These are phyloP conservation scores for Styela clava DNA, from an alignment of 23 tunicate species.

Conservation along the genomic window DNA sequence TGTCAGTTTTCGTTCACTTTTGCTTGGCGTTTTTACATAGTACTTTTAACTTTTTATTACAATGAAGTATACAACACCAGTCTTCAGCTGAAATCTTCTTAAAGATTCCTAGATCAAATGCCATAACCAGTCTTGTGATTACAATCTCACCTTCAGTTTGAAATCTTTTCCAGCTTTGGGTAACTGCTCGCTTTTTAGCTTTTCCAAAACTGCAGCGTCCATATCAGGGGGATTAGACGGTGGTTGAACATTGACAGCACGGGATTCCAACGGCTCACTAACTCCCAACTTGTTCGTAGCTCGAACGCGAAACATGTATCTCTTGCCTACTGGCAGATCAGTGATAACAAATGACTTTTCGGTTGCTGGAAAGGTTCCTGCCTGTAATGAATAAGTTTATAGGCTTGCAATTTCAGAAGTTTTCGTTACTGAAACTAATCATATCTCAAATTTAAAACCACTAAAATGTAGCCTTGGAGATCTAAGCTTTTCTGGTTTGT, in stretches of 20 bases:
- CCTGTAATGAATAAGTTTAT: neutral
- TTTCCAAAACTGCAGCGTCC: slow-evolving; percentile 57
- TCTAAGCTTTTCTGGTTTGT: too few relatives aligned
- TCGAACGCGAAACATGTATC: slow-evolving; percentile 84
- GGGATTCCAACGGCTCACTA: slow-evolving; percentile 79
- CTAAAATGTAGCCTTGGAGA: too few relatives aligned
- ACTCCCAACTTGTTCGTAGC: slow-evolving; percentile 75
- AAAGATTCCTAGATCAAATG: too few relatives aligned
- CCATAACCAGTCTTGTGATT: too few relatives aligned
- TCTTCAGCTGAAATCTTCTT: too few relatives aligned
- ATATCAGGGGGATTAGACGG: slow-evolving; percentile 82
- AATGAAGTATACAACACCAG: too few relatives aligned
- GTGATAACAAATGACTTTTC: slow-evolving; percentile 52
- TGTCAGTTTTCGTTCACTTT: too few relatives aligned
- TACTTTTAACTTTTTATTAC: too few relatives aligned
- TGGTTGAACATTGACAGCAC: slow-evolving; percentile 82
- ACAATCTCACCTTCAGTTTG: slow-evolving; percentile 61
- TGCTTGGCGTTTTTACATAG: too few relatives aligned
- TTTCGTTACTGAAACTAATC: neutral
- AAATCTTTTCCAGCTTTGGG: slow-evolving; percentile 88
- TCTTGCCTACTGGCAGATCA: slow-evolving; percentile 58
- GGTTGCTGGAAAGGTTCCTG: slow-evolving; percentile 54
- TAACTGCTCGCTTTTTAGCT: slow-evolving; percentile 37
- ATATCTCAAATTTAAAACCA: too few relatives aligned
- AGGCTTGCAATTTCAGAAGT: neutral